These are phyloP conservation scores for Octomys mimax DNA, from an alignment of 2,797 vertebrate genomes.

Conservation along the genomic window DNA sequence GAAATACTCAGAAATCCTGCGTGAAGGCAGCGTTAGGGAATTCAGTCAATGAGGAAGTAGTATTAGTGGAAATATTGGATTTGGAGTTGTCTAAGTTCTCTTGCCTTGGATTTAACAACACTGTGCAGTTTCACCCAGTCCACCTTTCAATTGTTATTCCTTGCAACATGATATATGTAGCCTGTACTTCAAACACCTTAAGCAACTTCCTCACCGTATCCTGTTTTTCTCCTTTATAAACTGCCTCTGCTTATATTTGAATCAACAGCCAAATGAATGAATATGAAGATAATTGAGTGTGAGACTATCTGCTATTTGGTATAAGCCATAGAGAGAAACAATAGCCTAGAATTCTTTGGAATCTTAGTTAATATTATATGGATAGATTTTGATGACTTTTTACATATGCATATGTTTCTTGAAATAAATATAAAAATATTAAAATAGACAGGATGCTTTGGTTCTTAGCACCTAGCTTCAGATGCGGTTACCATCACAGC, in stretches of 20 bases:
- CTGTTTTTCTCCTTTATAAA: conserved; percentile 13
- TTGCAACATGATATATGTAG: neutral
- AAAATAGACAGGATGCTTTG: neutral
- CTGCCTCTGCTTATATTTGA: neutral
- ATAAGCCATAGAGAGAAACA: neutral
- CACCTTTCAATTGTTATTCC: neutral
- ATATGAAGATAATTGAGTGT: neutral
- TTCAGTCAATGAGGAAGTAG: neutral
- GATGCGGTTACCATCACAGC: conserved; percentile 98
- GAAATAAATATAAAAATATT: accelerated
- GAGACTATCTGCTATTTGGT: neutral
- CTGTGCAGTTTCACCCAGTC: neutral
- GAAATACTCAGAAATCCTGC: neutral
- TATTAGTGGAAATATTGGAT: neutral
- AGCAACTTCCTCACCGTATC: neutral
- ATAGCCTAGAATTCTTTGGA: neutral
- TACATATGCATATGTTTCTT: neutral
- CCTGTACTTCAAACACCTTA: neutral
- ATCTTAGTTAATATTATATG: accelerated
- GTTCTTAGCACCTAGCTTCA: conserved; percentile 93
- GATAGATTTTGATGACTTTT: neutral
- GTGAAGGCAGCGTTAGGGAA: neutral
- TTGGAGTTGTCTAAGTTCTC: neutral
- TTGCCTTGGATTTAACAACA: neutral
- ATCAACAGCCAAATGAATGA: neutral